Percentiles rank a stretch among this genome's conserved stretches.
These are phyloP conservation scores for Nyctalus aviator DNA, from an alignment of 2,797 vertebrate species.

Conservation along the genomic window DNA sequence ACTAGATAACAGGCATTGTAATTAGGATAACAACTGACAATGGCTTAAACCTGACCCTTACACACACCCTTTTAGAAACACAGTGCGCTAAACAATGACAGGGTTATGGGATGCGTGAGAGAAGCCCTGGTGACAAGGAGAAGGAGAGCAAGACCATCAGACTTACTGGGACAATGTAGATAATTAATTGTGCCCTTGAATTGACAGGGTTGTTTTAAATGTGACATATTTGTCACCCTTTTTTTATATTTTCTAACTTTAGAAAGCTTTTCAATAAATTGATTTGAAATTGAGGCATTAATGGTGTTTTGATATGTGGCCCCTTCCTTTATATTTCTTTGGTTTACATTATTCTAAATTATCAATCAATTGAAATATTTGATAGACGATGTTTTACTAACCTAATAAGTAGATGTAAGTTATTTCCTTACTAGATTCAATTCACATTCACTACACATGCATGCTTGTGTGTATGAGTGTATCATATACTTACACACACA, in stretches of 20 bases:
- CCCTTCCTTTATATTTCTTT: not conserved
- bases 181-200: constrained; percentile 42
- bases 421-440: constrained; percentile 43
- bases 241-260: constrained; percentile 27
- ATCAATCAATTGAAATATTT: not conserved
- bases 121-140: constrained; percentile 3
- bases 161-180: constrained; percentile 35
- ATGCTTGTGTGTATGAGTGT: not conserved
- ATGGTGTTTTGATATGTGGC: not conserved
- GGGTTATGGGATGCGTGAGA: not conserved
- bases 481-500: not conserved
- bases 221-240: not conserved
- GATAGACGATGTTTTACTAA: not conserved
- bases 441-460: not conserved
- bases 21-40: constrained; percentile 70
- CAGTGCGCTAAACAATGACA: constrained; percentile 54
- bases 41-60: constrained; percentile 32
- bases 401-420: not conserved
- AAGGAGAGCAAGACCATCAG: constrained; percentile 18
- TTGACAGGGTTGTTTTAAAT: constrained; percentile 7
- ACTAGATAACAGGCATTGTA: constrained; percentile 63
- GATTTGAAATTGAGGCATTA: constrained; percentile 6
- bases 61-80: constrained; percentile 65
- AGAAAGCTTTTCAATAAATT: not conserved
- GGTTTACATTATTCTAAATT: constrained; percentile 21